Base-by-base conservation (phyloP, 2,888 invertebrate species). In the Prionchulus punctatus region DNA sequence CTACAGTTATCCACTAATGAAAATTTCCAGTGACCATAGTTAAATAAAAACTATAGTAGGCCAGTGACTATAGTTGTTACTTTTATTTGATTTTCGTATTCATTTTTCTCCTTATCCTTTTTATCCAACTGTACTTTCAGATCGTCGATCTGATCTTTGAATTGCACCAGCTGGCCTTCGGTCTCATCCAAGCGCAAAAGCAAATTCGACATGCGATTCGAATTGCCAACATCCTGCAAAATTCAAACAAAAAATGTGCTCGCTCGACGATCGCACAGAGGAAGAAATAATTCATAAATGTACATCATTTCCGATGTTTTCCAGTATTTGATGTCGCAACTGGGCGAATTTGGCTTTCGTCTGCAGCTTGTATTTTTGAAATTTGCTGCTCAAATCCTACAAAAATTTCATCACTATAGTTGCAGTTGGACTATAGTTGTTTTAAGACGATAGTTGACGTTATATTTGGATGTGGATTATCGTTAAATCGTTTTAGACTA, bases 351-450 rank as follows among this genome's bases (percentile, higher is more conserved):
- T 72, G 1, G 73, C 72, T 61, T 73, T 73, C 15, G 71, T 65
- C 57, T 73, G 72, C 2, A 73, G 64, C 58, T 70, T 70, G 54
- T 67, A 56, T 60, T 72, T 73, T n/a, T 70, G 68, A 54, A 72
- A 61, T 55, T 71, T 72, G 15, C 67, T 63, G 59, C 65, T 68
- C 28, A 67, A 63, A 36, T 72, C 72, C 71, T 72, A 59, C n/a
- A 55, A 59, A 48, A 49, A 28, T 28, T 7, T 7, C 7, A 49
- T n/a, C 12, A 4, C 28, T 28, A 18, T 26, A 15, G 12, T 26
- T 49, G 12, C 18, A 23, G 12, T 45, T n/a, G 7, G 36, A 12
- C 36, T 12, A 36, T 18, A n/a, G n/a, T n/a, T n/a, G n/a, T n/a
- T n/a, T n/a, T n/a, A n/a, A n/a, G n/a, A n/a, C n/a, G n/a, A n/a